Percentiles rank a stretch among this genome's conserved stretches.
Evolutionary conservation across 2,888 invertebrate genomes (phyloP).

Genomic region (Agrilus mali): DNA sequence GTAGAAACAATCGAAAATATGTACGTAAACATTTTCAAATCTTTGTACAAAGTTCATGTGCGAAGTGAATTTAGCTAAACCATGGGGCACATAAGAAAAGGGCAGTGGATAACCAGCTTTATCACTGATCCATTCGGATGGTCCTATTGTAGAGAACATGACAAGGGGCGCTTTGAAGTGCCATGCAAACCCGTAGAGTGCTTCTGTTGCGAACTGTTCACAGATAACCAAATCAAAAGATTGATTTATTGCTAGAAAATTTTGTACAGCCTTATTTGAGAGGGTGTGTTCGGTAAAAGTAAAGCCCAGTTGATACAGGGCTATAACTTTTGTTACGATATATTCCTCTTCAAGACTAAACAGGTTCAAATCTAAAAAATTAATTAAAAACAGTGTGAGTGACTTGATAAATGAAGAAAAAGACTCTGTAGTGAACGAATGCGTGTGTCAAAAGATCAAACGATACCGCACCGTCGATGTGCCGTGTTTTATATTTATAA

Average conservation of each 20-base stretch:
- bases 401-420: too few relatives aligned
- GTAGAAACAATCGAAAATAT: constrained; percentile 20
- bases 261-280: constrained; percentile 27
- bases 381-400: too few relatives aligned
- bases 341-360: too few relatives aligned
- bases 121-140: constrained; percentile 32
- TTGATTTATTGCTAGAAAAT: constrained; percentile 23
- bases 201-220: constrained; percentile 37
- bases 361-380: too few relatives aligned
- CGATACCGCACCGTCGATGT: too few relatives aligned
- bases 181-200: constrained; percentile 27
- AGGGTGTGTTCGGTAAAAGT: constrained; percentile 17
- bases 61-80: constrained; percentile 30
- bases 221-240: constrained; percentile 27
- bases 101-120: constrained; percentile 35
- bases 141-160: constrained; percentile 29
- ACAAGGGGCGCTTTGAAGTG: constrained; percentile 25
- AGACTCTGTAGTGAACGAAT: too few relatives aligned
- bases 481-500: too few relatives aligned
- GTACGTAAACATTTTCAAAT: constrained; percentile 35
- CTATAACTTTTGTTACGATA: not conserved
- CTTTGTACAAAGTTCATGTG: constrained; percentile 40
- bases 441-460: too few relatives aligned
- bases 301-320: not conserved
- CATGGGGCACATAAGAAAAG: constrained; percentile 37